Base-by-base conservation (phyloP, 2,113 vertebrate genomes). In the Irena cyanogastra region DNA sequence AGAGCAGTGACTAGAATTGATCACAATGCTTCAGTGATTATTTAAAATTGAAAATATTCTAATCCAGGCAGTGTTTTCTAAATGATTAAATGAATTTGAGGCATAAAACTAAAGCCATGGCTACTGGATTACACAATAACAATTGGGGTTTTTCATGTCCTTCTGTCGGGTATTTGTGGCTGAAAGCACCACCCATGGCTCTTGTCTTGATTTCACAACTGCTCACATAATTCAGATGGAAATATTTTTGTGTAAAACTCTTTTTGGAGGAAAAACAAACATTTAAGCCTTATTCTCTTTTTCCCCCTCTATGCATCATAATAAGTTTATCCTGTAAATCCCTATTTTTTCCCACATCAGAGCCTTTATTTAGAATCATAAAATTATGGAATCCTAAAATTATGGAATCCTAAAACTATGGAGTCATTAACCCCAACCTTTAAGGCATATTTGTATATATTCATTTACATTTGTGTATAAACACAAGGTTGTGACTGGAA, bases 391-490 rank as follows among this genome's bases (percentile, higher is more conserved):
- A 63, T 33, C 3, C 45, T 8, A 37, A 21, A 59, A 37, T 21
- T 14, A 21, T 4, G 4, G 33, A 20, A 42, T 41, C 14, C 21
- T 9, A 50, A n/a, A 33, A 24, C 7, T 27, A 33, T 3, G 1
- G 41, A 59, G 50, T 30, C 18, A 79, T 23, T 12, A 9, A 35
- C 5, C 2, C 13, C 13, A 45, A 24, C 16, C 16, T 45, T 24
- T n/a, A 66, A 15, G 23, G n/a, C 1, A 5, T 17, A 24, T 60
- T 39, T 82, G 1, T 12, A 30, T n/a, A n/a, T 33, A 59, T 21
- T 37, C 6, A n/a, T 20, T 16, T 30, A 4, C 0, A 52, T 52
- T 59, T 49, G 1, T 10, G 27, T 11, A 16, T 1, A 65, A 49
- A 50, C 11, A 28, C 10, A 41, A 44, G 20, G 15, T 30, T 75